Conservation (phyloP, 1,140 invertebrate genomes). For the Oedothorax gibbosus region DNA sequence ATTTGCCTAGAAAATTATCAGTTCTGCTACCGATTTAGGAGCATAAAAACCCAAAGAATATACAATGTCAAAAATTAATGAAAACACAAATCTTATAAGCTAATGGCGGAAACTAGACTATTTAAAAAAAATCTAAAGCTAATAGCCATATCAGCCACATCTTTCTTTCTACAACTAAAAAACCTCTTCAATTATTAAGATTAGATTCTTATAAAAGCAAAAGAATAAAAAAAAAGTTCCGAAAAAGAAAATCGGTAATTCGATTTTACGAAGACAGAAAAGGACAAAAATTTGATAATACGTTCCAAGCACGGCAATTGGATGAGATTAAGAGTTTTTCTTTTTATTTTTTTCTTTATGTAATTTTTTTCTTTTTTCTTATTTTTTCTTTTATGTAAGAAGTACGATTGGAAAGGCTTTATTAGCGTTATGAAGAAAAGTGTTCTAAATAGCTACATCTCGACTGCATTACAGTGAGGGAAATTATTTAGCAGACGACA, state of each 20-base stretch:
- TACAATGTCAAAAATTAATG: conserved; percentile 4
- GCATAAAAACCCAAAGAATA: background rate
- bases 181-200: conserved; percentile 46
- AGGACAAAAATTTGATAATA: conserved; percentile 48
- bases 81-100: background rate
- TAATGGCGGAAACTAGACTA: background rate
- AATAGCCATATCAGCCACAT: conserved; percentile 26
- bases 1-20: background rate
- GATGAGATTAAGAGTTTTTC: conserved; percentile 43
- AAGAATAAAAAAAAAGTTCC: background rate
- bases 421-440: conserved; percentile 22
- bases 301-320: conserved; percentile 35
- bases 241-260: conserved; percentile 45
- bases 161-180: conserved; percentile 7
- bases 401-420: conserved; percentile 18
- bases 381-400: background rate
- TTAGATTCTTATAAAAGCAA: conserved; percentile 31
- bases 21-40: background rate
- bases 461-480: background rate
- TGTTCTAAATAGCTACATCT: conserved; percentile 5
- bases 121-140: conserved; percentile 28
- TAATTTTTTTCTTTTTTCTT: background rate
- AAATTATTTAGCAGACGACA: conserved; percentile 41
- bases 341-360: conserved; percentile 10
- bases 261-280: conserved; percentile 26